These are phyloP conservation scores for Anarhynchus alexandrinus DNA, from an alignment of 2,113 vertebrate species.

Conservation along the genomic window DNA sequence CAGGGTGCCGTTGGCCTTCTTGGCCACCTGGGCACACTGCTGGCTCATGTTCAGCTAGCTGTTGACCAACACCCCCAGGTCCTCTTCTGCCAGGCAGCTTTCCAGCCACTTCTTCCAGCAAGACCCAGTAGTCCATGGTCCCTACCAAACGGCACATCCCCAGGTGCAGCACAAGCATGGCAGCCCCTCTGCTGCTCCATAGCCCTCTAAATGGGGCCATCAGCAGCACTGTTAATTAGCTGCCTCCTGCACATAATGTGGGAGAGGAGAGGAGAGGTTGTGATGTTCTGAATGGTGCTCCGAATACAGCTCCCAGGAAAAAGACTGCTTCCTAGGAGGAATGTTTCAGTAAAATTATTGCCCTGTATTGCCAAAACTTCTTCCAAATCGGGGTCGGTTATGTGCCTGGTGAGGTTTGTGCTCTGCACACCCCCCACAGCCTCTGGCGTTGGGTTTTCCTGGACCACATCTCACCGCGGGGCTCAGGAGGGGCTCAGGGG, in stretches of 20 bases:
- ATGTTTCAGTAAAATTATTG: neutral
- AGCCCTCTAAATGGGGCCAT: neutral
- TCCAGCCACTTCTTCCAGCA: neutral
- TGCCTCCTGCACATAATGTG: neutral
- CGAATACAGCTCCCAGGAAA: neutral
- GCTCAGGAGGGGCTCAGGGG: neutral
- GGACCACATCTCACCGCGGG: neutral
- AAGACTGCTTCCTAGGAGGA: neutral
- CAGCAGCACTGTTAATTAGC: neutral
- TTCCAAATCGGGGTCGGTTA: neutral
- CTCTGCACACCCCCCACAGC: neutral
- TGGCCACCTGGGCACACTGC: too few relatives aligned
- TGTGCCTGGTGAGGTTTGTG: neutral
- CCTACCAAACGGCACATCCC: neutral
- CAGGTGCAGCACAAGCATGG: neutral
- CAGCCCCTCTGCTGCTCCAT: neutral
- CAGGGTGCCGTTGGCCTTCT: too few relatives aligned
- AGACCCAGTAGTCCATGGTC: neutral
- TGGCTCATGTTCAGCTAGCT: too few relatives aligned
- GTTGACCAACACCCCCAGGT: too few relatives aligned
- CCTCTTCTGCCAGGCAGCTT: too few relatives aligned
- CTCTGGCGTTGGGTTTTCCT: neutral
- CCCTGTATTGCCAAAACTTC: neutral
- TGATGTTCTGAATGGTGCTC: neutral
- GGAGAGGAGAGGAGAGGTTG: neutral